Percentiles rank a stretch among this genome's conserved stretches.
phyloP scores from a whole-genome alignment of 2,113 vertebrate species.

The Macquaria ambigua region DNA sequence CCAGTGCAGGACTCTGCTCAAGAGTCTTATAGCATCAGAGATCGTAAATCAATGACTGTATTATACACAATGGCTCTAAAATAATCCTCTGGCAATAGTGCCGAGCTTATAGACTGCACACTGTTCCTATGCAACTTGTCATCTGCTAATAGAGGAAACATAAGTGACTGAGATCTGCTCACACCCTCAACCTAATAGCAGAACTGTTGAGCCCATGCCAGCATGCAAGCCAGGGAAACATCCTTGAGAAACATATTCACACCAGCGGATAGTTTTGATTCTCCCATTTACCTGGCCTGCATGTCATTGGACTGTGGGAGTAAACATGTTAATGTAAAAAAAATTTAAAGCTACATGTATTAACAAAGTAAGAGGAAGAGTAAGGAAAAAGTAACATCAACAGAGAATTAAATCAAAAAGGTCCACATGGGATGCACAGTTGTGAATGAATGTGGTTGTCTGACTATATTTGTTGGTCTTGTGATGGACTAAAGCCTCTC shows the following conservation, averaged over 20 bases:
- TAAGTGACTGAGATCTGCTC: not conserved
- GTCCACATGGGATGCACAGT: no score
- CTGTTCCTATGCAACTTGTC: not conserved
- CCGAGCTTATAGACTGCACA: no score
- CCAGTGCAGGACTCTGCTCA: not conserved
- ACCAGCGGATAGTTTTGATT: not conserved
- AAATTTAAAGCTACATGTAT: not conserved
- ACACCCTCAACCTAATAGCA: not conserved
- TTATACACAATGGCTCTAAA: not conserved
- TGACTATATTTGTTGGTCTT: not conserved
- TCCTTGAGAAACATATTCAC: not conserved
- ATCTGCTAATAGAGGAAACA: not conserved
- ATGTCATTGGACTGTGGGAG: not conserved
- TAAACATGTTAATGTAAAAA: not conserved
- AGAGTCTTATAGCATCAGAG: not conserved
- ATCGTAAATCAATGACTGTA: not conserved
- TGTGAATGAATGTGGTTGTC: slow-evolving; percentile 2
- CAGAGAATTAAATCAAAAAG: no score
- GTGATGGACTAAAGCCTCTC: not conserved
- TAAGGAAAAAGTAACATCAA: not conserved
- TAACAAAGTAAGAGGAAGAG: not conserved
- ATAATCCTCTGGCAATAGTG: not conserved
- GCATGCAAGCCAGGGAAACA: not conserved
- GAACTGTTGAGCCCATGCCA: not conserved
- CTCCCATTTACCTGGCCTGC: not conserved